Conservation (phyloP, 1,140 invertebrate species). For the Pseudomyrmex concolor region DNA sequence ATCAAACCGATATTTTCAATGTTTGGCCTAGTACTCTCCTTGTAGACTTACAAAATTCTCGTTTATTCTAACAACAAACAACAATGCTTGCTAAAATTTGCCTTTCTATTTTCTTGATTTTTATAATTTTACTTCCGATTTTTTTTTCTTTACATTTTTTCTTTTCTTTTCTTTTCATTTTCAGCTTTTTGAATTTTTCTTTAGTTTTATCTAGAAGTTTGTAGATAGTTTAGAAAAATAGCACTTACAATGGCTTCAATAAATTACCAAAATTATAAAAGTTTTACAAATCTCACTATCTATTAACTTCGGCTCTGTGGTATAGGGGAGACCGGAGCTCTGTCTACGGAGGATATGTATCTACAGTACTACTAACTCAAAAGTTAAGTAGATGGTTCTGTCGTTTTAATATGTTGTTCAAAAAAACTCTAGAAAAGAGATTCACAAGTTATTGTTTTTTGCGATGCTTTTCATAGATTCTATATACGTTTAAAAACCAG, state of each 20-base stretch:
- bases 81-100: slow-evolving; percentile 6
- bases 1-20: slow-evolving; percentile 41
- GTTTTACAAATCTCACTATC: no score
- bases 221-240: background rate
- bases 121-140: background rate
- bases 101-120: slow-evolving; percentile 19
- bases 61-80: slow-evolving; percentile 1
- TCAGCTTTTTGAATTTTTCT: background rate
- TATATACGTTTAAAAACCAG: no score
- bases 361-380: no score
- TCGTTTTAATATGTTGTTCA: no score
- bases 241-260: background rate
- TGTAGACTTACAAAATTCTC: background rate
- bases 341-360: no score
- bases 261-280: no score
- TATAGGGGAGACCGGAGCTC: no score
- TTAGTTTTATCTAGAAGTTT: background rate
- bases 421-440: no score
- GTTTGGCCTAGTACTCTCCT: background rate
- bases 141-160: background rate
- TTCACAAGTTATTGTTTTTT: no score
- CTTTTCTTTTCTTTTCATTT: background rate
- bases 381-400: no score
- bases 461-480: no score
- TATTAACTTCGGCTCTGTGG: no score